These are phyloP conservation scores for Anser brachyrhynchus DNA, from an alignment of 2,113 vertebrate genomes.

Conservation along the genomic window DNA sequence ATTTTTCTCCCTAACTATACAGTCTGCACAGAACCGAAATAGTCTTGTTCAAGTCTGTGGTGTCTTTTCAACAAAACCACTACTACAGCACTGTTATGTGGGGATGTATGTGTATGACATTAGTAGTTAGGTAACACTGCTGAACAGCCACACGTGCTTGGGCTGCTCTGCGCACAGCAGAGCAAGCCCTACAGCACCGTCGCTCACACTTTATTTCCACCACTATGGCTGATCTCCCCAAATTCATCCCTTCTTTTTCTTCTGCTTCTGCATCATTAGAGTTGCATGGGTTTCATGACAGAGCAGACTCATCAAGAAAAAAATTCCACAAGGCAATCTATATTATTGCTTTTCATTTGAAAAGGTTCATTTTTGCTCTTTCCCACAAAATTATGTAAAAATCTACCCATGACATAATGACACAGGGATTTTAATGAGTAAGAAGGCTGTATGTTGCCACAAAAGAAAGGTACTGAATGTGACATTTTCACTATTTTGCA, in stretches of 20 bases:
- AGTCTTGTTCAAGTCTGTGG: background rate
- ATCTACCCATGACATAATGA: background rate
- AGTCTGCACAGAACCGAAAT: background rate
- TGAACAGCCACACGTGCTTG: background rate
- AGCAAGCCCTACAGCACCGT: constrained; percentile 25
- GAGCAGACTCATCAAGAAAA: background rate
- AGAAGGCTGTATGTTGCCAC: background rate
- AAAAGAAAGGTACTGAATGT: constrained; percentile 1
- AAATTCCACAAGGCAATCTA: background rate
- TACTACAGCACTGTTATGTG: background rate
- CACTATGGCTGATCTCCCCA: background rate
- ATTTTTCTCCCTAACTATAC: background rate
- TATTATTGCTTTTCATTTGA: constrained; percentile 12
- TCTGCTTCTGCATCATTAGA: background rate
- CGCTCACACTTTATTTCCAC: constrained; percentile 47
- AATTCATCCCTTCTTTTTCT: constrained; percentile 6
- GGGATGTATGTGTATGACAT: background rate
- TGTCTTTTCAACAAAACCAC: background rate
- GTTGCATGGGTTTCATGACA: background rate
- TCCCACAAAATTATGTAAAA: constrained; percentile 16
- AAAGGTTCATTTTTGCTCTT: constrained; percentile 37
- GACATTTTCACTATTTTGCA: constrained; percentile 8
- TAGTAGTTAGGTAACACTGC: background rate
- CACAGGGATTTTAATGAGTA: constrained; percentile 28
- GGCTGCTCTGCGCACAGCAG: background rate